phyloP scores from a whole-genome alignment of 2,888 invertebrate species.

The Electrophaes corylata region DNA sequence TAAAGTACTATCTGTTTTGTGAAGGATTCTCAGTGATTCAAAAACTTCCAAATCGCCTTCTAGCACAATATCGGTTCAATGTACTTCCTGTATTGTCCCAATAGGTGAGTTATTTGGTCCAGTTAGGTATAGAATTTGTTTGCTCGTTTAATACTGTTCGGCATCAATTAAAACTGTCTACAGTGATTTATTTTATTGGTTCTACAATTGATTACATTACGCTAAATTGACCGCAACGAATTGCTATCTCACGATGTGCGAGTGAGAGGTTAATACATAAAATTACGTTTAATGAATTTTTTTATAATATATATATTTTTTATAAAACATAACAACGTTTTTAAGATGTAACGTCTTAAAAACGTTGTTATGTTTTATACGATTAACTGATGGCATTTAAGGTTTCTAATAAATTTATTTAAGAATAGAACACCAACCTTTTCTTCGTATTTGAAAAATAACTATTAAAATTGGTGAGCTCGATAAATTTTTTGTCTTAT shows the following conservation, averaged over 20 bases:
- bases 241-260: slow-evolving; percentile 66
- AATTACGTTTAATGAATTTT: background rate
- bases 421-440: too few relatives aligned
- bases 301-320: background rate
- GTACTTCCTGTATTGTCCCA: slow-evolving; percentile 5
- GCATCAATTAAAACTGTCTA: slow-evolving; percentile 83
- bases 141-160: slow-evolving; percentile 69
- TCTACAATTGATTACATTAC: slow-evolving; percentile 83
- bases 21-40: too few relatives aligned
- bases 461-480: too few relatives aligned
- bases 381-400: too few relatives aligned
- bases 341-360: too few relatives aligned
- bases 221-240: slow-evolving; percentile 81
- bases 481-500: too few relatives aligned
- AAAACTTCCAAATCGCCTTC: background rate
- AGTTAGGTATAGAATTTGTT: slow-evolving; percentile 37
- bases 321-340: too few relatives aligned
- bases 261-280: slow-evolving; percentile 57
- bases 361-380: too few relatives aligned
- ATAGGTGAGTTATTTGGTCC: background rate
- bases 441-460: too few relatives aligned
- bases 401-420: too few relatives aligned
- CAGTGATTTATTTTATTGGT: slow-evolving; percentile 83
- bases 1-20: too few relatives aligned
- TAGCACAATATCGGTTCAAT: background rate